These are phyloP conservation scores for Suncus etruscus DNA, from an alignment of 2,113 vertebrate genomes.

Conservation along the genomic window DNA sequence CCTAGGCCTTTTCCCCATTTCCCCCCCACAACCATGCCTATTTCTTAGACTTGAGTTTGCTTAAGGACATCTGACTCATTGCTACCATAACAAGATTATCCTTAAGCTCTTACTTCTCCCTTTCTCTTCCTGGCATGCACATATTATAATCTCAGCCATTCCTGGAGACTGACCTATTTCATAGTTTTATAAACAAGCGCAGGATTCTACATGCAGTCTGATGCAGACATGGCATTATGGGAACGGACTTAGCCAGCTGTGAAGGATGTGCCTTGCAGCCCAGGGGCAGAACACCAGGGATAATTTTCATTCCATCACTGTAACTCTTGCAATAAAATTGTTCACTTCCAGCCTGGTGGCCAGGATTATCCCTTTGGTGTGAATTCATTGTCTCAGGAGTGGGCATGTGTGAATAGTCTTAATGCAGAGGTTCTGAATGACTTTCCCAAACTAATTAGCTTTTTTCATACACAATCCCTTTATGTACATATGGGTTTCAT, in stretches of 20 bases:
- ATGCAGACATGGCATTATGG: background rate
- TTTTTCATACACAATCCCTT: conserved; percentile 44
- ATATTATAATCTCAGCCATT: background rate
- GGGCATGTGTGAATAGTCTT: background rate
- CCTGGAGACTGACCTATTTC: background rate
- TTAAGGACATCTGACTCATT: background rate
- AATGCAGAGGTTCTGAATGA: conserved; percentile 37
- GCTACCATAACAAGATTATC: background rate
- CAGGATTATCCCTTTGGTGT: background rate
- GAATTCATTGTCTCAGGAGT: background rate
- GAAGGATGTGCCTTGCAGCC: conserved; percentile 30
- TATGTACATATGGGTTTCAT: conserved; percentile 50
- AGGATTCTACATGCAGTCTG: background rate
- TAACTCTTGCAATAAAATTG: background rate
- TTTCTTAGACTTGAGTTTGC: conserved; percentile 24
- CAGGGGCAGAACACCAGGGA: background rate
- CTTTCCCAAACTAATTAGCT: conserved; percentile 53
- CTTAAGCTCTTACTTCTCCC: background rate
- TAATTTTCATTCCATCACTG: conserved; percentile 13
- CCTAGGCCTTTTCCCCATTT: conserved; percentile 1
- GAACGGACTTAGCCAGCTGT: background rate
- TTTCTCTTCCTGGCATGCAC: background rate
- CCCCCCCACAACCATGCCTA: background rate
- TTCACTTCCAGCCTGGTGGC: background rate
- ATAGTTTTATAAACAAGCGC: background rate